Conservation (phyloP, 2,888 invertebrate genomes). For the Lydus trimaculatus region DNA sequence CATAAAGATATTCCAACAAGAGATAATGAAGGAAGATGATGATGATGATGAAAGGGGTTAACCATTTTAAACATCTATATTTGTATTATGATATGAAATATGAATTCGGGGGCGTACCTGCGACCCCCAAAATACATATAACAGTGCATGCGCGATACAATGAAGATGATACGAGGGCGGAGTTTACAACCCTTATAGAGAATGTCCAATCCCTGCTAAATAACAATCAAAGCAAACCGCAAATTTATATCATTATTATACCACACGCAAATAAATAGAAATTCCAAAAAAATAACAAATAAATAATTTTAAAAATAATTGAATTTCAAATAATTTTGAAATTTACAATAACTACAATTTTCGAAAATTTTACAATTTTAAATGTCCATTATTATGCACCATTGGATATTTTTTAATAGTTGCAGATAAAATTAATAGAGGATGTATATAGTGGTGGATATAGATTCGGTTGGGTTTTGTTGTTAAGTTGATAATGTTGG, state of each 20-base stretch:
- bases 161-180: constrained; percentile 47
- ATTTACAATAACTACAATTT: too few species aligned
- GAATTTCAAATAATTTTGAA: too few species aligned
- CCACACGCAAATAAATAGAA: constrained; percentile 35
- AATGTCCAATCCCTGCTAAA: constrained; percentile 52
- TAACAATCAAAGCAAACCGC: constrained; percentile 46
- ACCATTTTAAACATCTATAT: not conserved
- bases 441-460: not conserved
- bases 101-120: constrained; percentile 52
- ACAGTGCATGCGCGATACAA: constrained; percentile 41
- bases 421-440: too few species aligned
- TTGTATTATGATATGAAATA: constrained; percentile 45
- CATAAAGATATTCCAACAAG: constrained; percentile 18
- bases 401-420: too few species aligned
- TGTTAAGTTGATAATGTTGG: constrained; percentile 38
- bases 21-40: constrained; percentile 32
- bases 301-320: too few species aligned
- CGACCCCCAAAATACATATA: constrained; percentile 35
- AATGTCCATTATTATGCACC: too few species aligned
- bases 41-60: constrained; percentile 26
- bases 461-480: not conserved
- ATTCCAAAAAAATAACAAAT: constrained; percentile 5
- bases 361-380: too few species aligned
- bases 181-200: constrained; percentile 41
- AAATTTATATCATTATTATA: constrained; percentile 52